Evolutionary conservation across 2,797 vertebrate genomes (phyloP).

Genomic region (Uromys caudimaculatus): DNA sequence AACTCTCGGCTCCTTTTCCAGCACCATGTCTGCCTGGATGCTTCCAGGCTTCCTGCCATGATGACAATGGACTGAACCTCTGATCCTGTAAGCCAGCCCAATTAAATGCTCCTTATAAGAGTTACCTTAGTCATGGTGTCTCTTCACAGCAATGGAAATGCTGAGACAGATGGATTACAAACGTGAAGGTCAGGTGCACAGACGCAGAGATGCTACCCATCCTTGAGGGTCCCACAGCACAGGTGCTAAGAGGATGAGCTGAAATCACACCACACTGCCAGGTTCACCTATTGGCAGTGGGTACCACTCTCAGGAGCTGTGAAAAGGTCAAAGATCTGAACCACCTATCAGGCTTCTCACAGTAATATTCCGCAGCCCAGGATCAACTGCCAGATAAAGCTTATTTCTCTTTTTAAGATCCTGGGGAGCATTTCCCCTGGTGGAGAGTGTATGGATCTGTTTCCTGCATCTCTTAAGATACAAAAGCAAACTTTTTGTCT

Average conservation of each 20-base stretch:
- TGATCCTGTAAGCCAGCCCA: too few relatives aligned
- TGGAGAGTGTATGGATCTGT: not conserved
- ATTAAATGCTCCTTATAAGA: not conserved
- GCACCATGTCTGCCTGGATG: not conserved
- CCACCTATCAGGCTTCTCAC: not conserved
- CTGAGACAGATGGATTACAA: too few relatives aligned
- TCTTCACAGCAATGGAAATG: not conserved
- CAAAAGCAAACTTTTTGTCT: not conserved
- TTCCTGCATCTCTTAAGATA: not conserved
- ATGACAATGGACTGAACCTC: too few relatives aligned
- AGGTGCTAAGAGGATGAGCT: not conserved
- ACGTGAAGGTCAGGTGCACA: accelerated
- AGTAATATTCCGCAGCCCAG: not conserved
- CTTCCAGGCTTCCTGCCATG: too few relatives aligned
- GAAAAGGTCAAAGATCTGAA: not conserved
- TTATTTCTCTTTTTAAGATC: not conserved
- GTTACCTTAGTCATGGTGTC: not conserved
- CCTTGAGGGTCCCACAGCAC: too few relatives aligned
- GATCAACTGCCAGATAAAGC: not conserved
- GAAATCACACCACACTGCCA: not conserved
- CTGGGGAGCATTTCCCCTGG: not conserved
- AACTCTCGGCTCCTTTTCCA: not conserved
- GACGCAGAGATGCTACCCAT: not conserved
- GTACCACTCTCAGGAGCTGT: not conserved
- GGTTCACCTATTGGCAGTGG: not conserved